These are phyloP conservation scores for Parnassius mnemosyne DNA, from an alignment of 2,888 invertebrate species.

Conservation along the genomic window DNA sequence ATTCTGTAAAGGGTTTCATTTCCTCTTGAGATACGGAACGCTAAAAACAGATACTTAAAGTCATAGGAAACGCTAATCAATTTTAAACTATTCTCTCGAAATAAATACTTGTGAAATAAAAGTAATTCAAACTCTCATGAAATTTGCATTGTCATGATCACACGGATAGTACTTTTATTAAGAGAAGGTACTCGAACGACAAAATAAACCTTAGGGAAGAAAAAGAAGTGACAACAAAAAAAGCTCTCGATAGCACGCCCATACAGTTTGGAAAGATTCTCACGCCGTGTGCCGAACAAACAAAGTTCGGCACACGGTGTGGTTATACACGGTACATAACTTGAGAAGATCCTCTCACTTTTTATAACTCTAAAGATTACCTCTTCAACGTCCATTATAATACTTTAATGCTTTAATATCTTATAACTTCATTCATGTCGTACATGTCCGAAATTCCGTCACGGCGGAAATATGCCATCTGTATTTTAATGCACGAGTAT, in stretches of 20 bases:
- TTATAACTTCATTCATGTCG: too few relatives aligned
- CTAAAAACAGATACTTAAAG: too few relatives aligned
- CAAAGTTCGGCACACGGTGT: too few relatives aligned
- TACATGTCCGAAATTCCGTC: too few relatives aligned
- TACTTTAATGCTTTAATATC: too few relatives aligned
- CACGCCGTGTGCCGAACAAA: constrained; percentile 21
- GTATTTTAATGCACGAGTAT: too few relatives aligned
- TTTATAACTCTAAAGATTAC: constrained; percentile 4
- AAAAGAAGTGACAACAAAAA: constrained; percentile 12
- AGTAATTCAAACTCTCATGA: background rate
- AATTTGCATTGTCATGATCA: constrained; percentile 7
- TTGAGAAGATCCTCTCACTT: constrained; percentile 17
- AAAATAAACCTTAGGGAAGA: background rate
- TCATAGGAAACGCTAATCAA: too few relatives aligned
- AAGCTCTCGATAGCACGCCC: constrained; percentile 7
- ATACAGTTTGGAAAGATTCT: constrained; percentile 6
- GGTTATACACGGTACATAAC: constrained; percentile 18
- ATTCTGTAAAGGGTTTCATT: too few relatives aligned
- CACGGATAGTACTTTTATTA: background rate
- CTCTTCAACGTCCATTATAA: constrained; percentile 9
- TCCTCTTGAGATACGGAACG: too few relatives aligned
- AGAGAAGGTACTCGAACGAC: background rate
- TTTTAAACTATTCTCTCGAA: too few relatives aligned
- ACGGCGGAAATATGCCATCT: too few relatives aligned
- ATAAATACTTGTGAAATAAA: too few relatives aligned